These are phyloP conservation scores for Pelodiscus sinensis DNA, from an alignment of 2,113 vertebrate genomes.

Conservation along the genomic window DNA sequence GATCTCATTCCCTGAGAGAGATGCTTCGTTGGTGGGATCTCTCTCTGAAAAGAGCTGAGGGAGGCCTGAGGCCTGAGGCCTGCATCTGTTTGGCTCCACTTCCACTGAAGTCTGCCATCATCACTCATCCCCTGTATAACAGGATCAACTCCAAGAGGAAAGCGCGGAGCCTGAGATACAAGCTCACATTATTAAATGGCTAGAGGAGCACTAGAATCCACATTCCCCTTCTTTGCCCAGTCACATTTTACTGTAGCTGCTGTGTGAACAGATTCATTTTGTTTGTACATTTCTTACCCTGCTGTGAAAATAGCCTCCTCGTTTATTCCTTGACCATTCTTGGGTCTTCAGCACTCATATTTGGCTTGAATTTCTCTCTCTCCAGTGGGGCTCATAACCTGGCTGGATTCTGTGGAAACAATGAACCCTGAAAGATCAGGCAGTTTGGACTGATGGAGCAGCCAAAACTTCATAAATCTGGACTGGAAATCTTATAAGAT, in stretches of 20 bases:
- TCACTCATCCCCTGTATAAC: background rate
- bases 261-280: background rate
- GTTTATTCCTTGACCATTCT: background rate
- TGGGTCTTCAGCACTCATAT: conserved; percentile 32
- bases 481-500: conserved; percentile 34
- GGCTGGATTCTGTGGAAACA: conserved; percentile 12
- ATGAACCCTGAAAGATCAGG: conserved; percentile 38
- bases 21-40: background rate
- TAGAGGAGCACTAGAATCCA: conserved; percentile 26
- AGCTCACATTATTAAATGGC: background rate
- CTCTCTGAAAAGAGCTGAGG: background rate
- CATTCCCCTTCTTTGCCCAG: background rate
- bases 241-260: background rate
- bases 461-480: conserved; percentile 44
- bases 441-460: conserved; percentile 43
- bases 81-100: conserved; percentile 1
- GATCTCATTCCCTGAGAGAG: background rate
- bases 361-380: background rate
- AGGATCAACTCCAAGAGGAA: background rate
- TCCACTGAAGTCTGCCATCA: conserved; percentile 20
- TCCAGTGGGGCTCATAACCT: background rate
- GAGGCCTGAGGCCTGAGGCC: background rate
- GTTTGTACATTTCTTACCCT: background rate
- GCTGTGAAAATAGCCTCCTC: background rate
- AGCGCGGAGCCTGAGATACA: background rate